phyloP scores from a whole-genome alignment of 2,888 invertebrate species.

The Lithophane ornitopus region DNA sequence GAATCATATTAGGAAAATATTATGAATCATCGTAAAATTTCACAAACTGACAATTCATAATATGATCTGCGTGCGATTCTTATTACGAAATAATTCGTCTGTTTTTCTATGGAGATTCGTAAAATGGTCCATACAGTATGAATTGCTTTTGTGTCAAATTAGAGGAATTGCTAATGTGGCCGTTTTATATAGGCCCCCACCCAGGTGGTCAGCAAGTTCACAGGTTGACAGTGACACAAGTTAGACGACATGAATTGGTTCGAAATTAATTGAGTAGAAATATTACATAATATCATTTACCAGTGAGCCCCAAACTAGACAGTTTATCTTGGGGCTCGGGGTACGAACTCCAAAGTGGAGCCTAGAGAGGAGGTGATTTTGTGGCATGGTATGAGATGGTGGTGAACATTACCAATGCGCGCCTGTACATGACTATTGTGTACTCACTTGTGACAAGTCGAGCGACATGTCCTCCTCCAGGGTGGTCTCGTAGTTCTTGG shows the following conservation, averaged over 20 bases:
- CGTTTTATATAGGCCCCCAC: too few species aligned
- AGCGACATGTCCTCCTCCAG: conserved; percentile 84
- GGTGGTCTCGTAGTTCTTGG: conserved; percentile 78
- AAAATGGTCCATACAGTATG: too few species aligned
- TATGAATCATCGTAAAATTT: too few species aligned
- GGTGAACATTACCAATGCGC: background rate
- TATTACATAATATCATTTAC: too few species aligned
- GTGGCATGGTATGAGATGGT: background rate
- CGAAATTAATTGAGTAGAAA: too few species aligned
- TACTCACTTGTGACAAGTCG: conserved; percentile 82
- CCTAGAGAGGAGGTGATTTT: background rate
- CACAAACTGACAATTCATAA: too few species aligned
- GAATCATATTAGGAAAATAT: too few species aligned
- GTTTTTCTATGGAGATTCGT: too few species aligned
- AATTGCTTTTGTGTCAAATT: too few species aligned
- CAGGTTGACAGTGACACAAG: background rate
- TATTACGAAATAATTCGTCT: too few species aligned
- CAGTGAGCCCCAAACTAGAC: background rate
- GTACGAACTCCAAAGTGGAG: background rate
- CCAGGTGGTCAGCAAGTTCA: background rate
- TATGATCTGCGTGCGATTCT: too few species aligned
- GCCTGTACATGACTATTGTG: background rate
- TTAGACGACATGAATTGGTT: background rate
- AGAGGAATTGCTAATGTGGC: too few species aligned
- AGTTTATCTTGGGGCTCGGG: background rate